phyloP scores from a whole-genome alignment of 92 coral and sea anemone species.

The Epizoanthus illoricatus region DNA sequence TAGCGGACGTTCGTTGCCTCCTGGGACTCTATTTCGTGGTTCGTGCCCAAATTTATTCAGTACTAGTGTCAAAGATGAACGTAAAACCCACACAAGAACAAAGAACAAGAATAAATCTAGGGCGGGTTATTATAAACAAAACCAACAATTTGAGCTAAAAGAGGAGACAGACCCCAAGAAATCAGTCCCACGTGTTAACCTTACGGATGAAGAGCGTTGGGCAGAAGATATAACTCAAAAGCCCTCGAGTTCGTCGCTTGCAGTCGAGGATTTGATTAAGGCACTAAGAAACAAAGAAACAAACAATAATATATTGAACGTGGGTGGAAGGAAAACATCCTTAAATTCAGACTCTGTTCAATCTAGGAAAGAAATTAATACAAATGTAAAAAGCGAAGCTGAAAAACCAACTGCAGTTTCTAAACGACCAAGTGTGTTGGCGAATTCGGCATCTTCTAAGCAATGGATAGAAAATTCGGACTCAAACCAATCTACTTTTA shows the following conservation, averaged over 20 bases:
- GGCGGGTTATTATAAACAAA: constrained; percentile 36
- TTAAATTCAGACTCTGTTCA: not conserved
- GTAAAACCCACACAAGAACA: constrained; percentile 24
- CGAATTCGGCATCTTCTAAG: not conserved
- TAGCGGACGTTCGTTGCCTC: constrained; percentile 13
- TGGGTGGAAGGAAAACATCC: not conserved
- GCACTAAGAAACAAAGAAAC: constrained; percentile 48
- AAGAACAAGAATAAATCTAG: constrained; percentile 18
- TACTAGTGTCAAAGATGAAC: constrained; percentile 8
- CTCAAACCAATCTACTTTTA: not conserved
- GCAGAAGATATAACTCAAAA: constrained; percentile 49
- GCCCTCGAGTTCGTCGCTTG: constrained; percentile 22
- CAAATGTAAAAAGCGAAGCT: not conserved
- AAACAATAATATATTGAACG: not conserved
- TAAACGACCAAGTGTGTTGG: not conserved
- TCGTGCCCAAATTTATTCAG: not conserved
- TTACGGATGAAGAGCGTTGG: constrained; percentile 11
- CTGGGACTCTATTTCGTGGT: constrained; percentile 18
- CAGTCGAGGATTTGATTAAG: constrained; percentile 60
- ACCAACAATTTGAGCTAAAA: constrained; percentile 9
- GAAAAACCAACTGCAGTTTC: not conserved
- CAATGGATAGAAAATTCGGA: not conserved
- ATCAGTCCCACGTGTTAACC: not conserved
- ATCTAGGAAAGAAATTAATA: not conserved
- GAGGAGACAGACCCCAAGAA: not conserved